Evolutionary conservation across 1,140 invertebrate genomes (phyloP).

Genomic region (Drosophila biarmipes): DNA sequence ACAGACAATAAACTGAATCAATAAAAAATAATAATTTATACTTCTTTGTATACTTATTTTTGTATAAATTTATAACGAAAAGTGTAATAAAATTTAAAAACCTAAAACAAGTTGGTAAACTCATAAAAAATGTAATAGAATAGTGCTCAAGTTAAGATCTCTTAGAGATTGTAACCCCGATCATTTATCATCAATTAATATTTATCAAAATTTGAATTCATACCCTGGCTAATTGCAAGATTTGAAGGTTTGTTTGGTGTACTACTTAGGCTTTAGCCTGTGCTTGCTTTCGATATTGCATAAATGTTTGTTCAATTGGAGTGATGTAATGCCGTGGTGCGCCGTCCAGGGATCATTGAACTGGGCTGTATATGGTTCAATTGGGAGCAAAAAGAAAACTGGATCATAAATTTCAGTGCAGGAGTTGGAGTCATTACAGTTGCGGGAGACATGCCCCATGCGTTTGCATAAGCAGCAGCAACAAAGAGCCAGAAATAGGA

Average conservation of each 20-base stretch:
- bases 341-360: background rate
- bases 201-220: too few species aligned
- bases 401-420: slow-evolving; percentile 3
- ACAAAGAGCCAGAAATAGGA: slow-evolving; percentile 32
- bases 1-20: too few species aligned
- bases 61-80: too few species aligned
- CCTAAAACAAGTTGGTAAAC: too few species aligned
- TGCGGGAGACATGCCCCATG: slow-evolving; percentile 81
- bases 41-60: too few species aligned
- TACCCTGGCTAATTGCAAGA: background rate
- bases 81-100: too few species aligned
- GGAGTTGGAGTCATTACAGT: slow-evolving; percentile 69
- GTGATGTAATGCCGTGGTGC: background rate
- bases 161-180: too few species aligned
- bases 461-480: slow-evolving; percentile 72
- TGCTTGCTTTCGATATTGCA: background rate
- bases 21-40: too few species aligned
- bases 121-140: too few species aligned
- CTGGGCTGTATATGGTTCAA: background rate
- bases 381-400: background rate
- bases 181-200: too few species aligned
- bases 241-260: background rate
- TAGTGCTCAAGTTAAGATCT: too few species aligned
- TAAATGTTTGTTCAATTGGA: background rate
- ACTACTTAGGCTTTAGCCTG: background rate